These are phyloP conservation scores for Ditylenchus weischeri DNA, from an alignment of 2,888 invertebrate species.

Conservation along the genomic window DNA sequence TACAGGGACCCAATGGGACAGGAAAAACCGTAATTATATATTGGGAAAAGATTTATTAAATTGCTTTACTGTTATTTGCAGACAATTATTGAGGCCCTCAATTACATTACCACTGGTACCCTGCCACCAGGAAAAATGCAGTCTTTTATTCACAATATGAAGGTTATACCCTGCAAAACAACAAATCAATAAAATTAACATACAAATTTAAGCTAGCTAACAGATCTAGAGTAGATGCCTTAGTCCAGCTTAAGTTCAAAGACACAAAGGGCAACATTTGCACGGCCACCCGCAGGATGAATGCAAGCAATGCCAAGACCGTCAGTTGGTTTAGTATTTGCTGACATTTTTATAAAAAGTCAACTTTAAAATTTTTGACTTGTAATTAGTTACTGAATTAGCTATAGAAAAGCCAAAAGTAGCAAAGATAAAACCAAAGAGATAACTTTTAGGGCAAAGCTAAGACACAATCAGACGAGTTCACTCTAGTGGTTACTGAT, in stretches of 20 bases:
- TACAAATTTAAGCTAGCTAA: conserved; percentile 65
- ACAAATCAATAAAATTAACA: conserved; percentile 4
- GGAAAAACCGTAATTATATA: conserved; percentile 69
- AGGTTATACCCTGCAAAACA: conserved; percentile 59
- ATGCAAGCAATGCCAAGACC: conserved; percentile 20
- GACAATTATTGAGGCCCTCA: conserved; percentile 92
- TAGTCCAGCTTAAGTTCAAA: conserved; percentile 64
- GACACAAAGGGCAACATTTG: conserved; percentile 69
- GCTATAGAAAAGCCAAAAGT: not conserved
- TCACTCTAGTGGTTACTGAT: conserved; percentile 40
- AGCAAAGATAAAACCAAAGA: not conserved
- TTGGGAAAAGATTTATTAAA: conserved; percentile 10
- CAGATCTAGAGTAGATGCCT: conserved; percentile 64
- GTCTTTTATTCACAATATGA: conserved; percentile 86
- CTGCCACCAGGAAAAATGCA: conserved; percentile 76
- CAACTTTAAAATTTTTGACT: not conserved
- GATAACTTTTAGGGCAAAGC: conserved; percentile 26
- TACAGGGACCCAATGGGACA: conserved; percentile 93
- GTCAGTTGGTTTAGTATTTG: too few species aligned
- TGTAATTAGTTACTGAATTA: not conserved
- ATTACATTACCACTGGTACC: conserved; percentile 85
- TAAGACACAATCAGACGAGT: conserved; percentile 46
- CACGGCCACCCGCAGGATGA: conserved; percentile 63
- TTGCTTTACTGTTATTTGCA: conserved; percentile 49
- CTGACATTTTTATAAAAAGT: conserved; percentile 1